Evolutionary conservation across 2,888 invertebrate genomes (phyloP).

Genomic region (Ichneumon xanthorius): DNA sequence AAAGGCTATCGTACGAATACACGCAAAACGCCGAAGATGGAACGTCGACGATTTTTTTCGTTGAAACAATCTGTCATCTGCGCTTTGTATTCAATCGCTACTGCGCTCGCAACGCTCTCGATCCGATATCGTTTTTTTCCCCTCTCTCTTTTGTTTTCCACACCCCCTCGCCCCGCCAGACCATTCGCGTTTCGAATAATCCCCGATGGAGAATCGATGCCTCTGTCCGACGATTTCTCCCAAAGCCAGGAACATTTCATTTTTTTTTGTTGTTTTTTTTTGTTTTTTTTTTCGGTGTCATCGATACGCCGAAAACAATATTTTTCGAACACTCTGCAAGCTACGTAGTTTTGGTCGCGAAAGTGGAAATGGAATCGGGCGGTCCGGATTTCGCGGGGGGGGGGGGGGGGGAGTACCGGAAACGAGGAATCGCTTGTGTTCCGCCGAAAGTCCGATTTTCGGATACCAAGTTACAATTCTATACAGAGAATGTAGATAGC

Average conservation of each 20-base stretch:
- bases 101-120: conserved; percentile 13
- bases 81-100: conserved; percentile 20
- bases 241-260: conserved; percentile 3
- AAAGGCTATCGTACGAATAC: background rate
- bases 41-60: background rate
- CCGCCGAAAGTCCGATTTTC: background rate
- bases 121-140: conserved; percentile 22
- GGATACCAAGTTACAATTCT: background rate
- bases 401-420: background rate
- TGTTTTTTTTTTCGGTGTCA: background rate
- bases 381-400: background rate
- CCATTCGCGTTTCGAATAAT: conserved; percentile 22
- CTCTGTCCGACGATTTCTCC: background rate
- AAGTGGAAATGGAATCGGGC: background rate
- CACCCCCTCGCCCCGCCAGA: background rate
- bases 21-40: background rate
- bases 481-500: background rate
- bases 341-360: background rate
- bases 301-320: background rate
- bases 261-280: background rate
- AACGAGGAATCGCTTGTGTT: background rate
- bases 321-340: background rate
- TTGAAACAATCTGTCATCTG: conserved; percentile 26
- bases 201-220: conserved; percentile 14
- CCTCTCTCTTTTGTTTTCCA: background rate